Evolutionary conservation across 2,797 vertebrate genomes (phyloP).

Genomic region (Enteromius mattozi): DNA sequence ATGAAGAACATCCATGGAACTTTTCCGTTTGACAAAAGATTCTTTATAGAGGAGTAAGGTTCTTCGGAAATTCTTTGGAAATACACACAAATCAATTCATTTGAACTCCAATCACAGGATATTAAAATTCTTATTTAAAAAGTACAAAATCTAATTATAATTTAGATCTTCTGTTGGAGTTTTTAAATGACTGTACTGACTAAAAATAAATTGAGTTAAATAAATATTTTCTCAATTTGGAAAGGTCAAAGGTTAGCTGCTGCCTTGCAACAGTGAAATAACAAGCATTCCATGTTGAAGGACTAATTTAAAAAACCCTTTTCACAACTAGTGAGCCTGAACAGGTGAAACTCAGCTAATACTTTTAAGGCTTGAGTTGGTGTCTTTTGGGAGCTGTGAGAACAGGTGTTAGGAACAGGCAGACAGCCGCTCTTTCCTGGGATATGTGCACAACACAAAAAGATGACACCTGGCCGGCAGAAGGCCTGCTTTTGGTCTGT

Average conservation of each 20-base stretch:
- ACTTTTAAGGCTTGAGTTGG: slow-evolving; percentile 55
- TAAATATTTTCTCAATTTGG: slow-evolving; percentile 1
- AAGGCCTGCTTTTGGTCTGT: slow-evolving; percentile 18
- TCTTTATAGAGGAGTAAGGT: not conserved
- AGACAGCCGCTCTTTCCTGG: slow-evolving; percentile 45
- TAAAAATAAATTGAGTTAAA: not conserved
- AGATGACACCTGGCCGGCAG: slow-evolving; percentile 55
- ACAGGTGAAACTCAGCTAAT: slow-evolving; percentile 64
- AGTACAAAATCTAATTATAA: not conserved
- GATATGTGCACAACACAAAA: slow-evolving; percentile 46
- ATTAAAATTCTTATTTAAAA: not conserved
- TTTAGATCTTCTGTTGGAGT: not conserved
- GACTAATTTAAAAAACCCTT: slow-evolving; percentile 35
- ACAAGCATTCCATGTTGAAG: slow-evolving; percentile 61
- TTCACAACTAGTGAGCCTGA: slow-evolving; percentile 55
- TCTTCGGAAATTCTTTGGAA: not conserved
- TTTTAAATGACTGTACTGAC: not conserved
- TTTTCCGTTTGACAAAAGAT: not conserved
- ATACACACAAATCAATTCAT: not conserved
- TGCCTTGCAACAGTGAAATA: slow-evolving; percentile 42
- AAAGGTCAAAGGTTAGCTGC: not conserved
- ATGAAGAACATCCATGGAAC: not conserved
- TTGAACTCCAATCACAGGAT: not conserved
- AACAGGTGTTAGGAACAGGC: slow-evolving; percentile 64
- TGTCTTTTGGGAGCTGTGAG: slow-evolving; percentile 47